Base-by-base conservation (phyloP, 2,797 vertebrate genomes). In the Microctenopoma stevenorrisi region DNA sequence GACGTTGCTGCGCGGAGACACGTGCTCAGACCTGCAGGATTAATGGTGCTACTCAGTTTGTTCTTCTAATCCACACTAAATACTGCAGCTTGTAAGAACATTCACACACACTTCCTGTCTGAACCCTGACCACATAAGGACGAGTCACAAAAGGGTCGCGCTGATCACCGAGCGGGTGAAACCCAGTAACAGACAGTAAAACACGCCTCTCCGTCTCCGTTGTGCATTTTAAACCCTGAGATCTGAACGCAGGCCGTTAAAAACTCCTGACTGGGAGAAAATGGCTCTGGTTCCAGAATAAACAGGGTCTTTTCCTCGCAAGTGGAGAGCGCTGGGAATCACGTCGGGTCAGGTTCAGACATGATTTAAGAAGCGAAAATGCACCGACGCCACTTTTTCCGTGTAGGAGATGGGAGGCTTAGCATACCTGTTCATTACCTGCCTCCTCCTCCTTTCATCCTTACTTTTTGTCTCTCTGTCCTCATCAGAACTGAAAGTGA, bases 271-370 rank as follows among this genome's bases (percentile, higher is more conserved):
- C 60, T 13, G 68, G 48, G 60, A 76, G 65, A 72, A 72, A 77
- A 51, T 33, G 35, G 53, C 57, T 78, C 22, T 54, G 72, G n/a
- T 76, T 83, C 69, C 80, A 71, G 74, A 40, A 0, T 79, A 69
- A 87, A 85, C 70, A 63, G 55, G 64, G 47, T 57, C 64, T 48
- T 49, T 70, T 78, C 69, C 62, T 59, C 25, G 57, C 38, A 35
- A 68, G 64, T 25, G 56, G 52, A 28, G 74, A 70, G 66, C 35
- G 0, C 60, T 51, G 68, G 58, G 69, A 78, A 71, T 80, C 69
- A 58, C 46, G 52, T 79, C 78, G 63, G 69, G 57, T 82, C 84
- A 75, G 63, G 82, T 78, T 66, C 63, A 84, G 82, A 82, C 83
- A 86, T 7, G 80, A 89, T 74, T 79, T 77, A 75, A n/a, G 50